Conservation (phyloP, 2,888 invertebrate species). For the Sympetrum striolatum region DNA sequence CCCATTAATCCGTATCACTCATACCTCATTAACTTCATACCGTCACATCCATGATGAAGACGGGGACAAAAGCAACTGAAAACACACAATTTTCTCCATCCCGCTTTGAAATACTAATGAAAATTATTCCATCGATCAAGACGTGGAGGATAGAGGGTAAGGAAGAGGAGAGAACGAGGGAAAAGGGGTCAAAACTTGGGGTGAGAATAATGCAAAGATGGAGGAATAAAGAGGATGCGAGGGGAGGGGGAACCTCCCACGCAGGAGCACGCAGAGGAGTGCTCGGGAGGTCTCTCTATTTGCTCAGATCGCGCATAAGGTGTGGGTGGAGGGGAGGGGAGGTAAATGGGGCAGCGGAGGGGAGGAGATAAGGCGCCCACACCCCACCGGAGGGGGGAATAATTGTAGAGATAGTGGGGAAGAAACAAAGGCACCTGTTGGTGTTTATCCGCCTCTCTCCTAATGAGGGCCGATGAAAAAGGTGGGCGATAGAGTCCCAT, state of each 20-base stretch:
- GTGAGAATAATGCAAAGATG: no score
- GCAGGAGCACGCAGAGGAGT: not conserved
- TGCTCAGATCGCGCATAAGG: not conserved
- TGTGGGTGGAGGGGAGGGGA: not conserved
- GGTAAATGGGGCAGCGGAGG: slow-evolving; percentile 30
- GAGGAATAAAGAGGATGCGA: no score
- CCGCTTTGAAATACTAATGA: no score
- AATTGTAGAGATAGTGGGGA: not conserved
- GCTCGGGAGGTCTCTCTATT: not conserved
- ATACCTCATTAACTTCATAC: no score
- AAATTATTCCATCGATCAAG: no score
- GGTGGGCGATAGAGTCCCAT: not conserved
- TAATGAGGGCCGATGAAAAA: not conserved
- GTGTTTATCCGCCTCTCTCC: not conserved
- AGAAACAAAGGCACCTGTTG: not conserved
- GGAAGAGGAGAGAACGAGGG: no score
- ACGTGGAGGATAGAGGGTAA: no score
- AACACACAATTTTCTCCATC: no score
- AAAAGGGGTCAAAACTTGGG: no score
- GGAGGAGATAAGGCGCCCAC: slow-evolving; percentile 2
- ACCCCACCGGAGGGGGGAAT: not conserved
- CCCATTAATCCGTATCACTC: no score
- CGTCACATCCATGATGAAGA: no score
- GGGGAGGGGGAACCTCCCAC: not conserved
- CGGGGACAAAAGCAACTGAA: no score